Percentiles rank a stretch among this genome's conserved stretches.
Conservation (phyloP, 2,888 invertebrate genomes). For the Cephus pulcher region DNA sequence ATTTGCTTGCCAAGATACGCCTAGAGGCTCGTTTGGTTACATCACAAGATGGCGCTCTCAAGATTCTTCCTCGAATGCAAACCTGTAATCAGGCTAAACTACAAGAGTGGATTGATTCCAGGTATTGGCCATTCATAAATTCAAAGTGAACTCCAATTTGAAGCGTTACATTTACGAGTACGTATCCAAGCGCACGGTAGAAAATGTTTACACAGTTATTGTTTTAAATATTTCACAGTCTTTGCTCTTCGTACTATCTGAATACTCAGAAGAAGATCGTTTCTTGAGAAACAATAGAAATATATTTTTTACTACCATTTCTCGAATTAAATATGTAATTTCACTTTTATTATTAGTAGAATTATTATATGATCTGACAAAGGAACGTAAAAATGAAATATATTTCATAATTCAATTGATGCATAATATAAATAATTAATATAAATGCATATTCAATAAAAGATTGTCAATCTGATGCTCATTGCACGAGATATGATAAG, state of each 20-base stretch:
- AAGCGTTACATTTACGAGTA: conserved; percentile 31
- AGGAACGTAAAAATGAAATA: not conserved
- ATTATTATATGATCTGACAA: not conserved
- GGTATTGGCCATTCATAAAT: conserved; percentile 58
- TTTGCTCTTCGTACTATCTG: not conserved
- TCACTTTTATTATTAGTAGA: not conserved
- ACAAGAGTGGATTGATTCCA: conserved; percentile 59
- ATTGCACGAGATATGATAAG: not conserved
- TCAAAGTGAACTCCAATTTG: conserved; percentile 37
- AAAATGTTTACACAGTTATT: conserved; percentile 12
- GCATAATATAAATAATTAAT: too few relatives aligned
- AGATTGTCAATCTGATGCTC: not conserved
- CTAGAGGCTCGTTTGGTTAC: not conserved
- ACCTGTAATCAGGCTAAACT: conserved; percentile 58
- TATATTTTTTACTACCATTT: not conserved
- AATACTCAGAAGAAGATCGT: not conserved
- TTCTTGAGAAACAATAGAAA: not conserved
- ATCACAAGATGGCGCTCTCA: not conserved
- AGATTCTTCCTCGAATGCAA: conserved; percentile 26
- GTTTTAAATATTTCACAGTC: not conserved
- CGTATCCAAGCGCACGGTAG: conserved; percentile 13
- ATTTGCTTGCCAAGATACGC: not conserved
- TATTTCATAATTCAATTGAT: too few relatives aligned
- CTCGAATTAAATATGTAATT: not conserved
- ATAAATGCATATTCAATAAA: not conserved